Base-by-base conservation (phyloP, 2,113 vertebrate species). In the Chascanopsetta lugubris region DNA sequence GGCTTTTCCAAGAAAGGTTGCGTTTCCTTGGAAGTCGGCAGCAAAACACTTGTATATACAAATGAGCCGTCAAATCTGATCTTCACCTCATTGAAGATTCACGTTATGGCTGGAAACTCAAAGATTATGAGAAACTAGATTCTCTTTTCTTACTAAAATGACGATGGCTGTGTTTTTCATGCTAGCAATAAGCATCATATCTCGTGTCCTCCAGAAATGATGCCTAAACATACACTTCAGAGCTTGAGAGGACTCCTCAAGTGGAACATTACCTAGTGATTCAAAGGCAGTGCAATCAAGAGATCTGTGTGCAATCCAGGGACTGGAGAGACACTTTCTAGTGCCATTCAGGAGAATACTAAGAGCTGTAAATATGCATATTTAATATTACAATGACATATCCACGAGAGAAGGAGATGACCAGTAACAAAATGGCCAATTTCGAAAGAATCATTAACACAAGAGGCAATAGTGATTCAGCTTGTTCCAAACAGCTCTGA, bases 401-500 rank as follows among this genome's bases (percentile, higher is more conserved):
- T 30, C 17, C n/a, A 47, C 10, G n/a, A 49, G 29, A 46, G 3
- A 30, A 4, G 9, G 13, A 38, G n/a, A 5, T 61, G n/a, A 53
- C 34, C 24, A 21, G 21, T 13, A n/a, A 50, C 17, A 21, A 63
- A 69, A 46, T 1, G 21, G 12, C 6, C 24, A 61, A 12, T 13
- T n/a, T 3, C 10, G 4, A 51, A 27, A 47, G n/a, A 57, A 15
- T 4, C 7, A 5, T 38, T 2, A 4, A n/a, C 27, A 27, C 29
- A n/a, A 61, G 13, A 50, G 20, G 29, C 34, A 56, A 43, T 29
- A 27, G 0, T 4, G 34, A 36, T 36, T 38, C 5, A 5, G 42
- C n/a, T 4, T 30, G 30, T 42, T 47, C 36, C 10, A 69, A 38
- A 15, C 60, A 53, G 43, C 59, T 38, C 24, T 17, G 42, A 27